A percentile compares a stretch with the other conserved stretches of the same genome.
Conservation (phyloP, 2,888 invertebrate species). For the Gari tellinella region DNA sequence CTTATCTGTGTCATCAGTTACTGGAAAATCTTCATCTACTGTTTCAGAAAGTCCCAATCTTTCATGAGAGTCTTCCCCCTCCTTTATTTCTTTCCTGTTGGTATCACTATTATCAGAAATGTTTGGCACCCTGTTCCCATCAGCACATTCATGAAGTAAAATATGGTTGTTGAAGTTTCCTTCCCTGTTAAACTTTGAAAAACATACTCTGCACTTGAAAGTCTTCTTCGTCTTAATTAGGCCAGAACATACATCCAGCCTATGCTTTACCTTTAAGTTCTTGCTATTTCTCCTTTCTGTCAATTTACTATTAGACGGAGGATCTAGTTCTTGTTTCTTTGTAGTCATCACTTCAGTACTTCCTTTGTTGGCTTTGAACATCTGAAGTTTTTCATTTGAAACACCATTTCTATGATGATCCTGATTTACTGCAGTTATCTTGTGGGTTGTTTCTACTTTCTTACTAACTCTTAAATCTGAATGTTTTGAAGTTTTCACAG, state of each 20-base stretch:
- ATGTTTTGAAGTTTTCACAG: no score
- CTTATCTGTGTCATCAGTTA: not conserved
- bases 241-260: not conserved
- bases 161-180: slow-evolving; percentile 28
- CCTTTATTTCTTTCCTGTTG: not conserved
- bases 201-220: slow-evolving; percentile 9
- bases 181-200: slow-evolving; percentile 12
- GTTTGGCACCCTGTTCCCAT: not conserved
- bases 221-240: no score
- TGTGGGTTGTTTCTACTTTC: no score
- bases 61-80: not conserved
- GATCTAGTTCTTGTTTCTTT: no score
- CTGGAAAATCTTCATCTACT: not conserved
- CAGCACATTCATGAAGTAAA: slow-evolving; percentile 3
- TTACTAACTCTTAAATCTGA: no score
- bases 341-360: not conserved
- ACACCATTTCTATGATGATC: not conserved
- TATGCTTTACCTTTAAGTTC: not conserved
- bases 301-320: not conserved
- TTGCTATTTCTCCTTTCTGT: not conserved
- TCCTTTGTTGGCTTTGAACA: not conserved
- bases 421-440: not conserved
- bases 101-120: no score
- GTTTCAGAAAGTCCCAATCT: not conserved
- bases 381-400: no score